Evolutionary conservation across 2,888 invertebrate genomes (phyloP).

Genomic region (Laothoe populi): DNA sequence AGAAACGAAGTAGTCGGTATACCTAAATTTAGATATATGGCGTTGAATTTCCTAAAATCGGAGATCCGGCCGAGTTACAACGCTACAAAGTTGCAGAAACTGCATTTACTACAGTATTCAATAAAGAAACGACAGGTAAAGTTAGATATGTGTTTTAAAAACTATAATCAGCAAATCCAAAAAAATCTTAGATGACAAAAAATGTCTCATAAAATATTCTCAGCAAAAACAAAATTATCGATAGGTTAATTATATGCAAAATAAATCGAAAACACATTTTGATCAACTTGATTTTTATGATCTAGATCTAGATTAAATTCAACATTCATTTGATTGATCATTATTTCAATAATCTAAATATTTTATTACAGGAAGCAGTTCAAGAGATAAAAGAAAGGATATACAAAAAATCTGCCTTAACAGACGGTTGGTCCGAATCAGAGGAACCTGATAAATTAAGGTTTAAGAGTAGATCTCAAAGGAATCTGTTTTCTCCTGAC

Average conservation of each 20-base stretch:
- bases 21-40: conserved; percentile 74
- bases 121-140: conserved; percentile 86
- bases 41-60: conserved; percentile 80
- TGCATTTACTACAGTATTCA: conserved; percentile 89
- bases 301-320: conserved; percentile 3
- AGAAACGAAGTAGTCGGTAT: conserved; percentile 67
- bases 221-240: neutral
- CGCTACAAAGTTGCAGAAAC: conserved; percentile 87
- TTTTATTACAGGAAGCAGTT: conserved; percentile 77
- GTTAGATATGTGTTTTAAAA: too few relatives aligned
- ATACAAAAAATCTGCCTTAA: conserved; percentile 73
- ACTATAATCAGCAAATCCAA: neutral
- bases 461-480: conserved; percentile 63
- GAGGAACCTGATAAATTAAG: conserved; percentile 58
- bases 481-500: conserved; percentile 68
- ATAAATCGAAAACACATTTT: neutral
- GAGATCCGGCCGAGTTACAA: conserved; percentile 91
- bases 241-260: neutral
- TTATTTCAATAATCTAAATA: too few relatives aligned
- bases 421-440: conserved; percentile 52
- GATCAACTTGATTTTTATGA: neutral
- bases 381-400: conserved; percentile 80
- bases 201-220: neutral
- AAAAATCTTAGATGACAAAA: neutral
- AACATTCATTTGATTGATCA: too few relatives aligned